These are phyloP conservation scores for Passer montanus DNA, from an alignment of 2,113 vertebrate genomes.

Conservation along the genomic window DNA sequence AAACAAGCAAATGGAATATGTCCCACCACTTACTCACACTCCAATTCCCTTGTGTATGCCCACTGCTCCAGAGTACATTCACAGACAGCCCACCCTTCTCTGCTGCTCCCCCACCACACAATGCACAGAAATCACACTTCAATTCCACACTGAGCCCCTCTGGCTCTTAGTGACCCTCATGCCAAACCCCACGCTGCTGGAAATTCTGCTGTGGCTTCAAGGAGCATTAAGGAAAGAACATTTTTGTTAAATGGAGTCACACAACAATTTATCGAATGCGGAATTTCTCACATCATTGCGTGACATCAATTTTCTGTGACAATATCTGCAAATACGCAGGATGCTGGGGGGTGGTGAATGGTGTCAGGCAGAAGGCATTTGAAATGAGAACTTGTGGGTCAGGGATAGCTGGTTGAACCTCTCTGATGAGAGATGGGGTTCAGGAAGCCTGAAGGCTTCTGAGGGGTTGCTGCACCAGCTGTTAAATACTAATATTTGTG, in stretches of 20 bases:
- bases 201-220: not conserved
- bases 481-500: not conserved
- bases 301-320: not conserved
- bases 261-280: not conserved
- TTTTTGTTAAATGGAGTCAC: not conserved
- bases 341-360: not conserved
- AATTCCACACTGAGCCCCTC: not conserved
- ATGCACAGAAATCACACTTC: not conserved
- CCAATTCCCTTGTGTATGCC: not conserved
- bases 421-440: not conserved
- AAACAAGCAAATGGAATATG: not conserved
- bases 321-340: not conserved
- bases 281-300: not conserved
- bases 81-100: not conserved
- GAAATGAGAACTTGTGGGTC: not conserved
- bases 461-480: not conserved
- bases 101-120: not conserved
- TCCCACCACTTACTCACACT: not conserved
- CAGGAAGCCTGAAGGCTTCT: not conserved
- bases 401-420: not conserved
- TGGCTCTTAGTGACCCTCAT: not conserved
- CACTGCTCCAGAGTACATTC: not conserved
- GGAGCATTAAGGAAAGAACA: not conserved
- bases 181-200: not conserved
- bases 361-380: not conserved